A percentile compares a stretch with the other conserved stretches of the same genome.
These are phyloP conservation scores for Caenorhabditis sp. DNA, from an alignment of 2,888 invertebrate genomes.

Conservation along the genomic window DNA sequence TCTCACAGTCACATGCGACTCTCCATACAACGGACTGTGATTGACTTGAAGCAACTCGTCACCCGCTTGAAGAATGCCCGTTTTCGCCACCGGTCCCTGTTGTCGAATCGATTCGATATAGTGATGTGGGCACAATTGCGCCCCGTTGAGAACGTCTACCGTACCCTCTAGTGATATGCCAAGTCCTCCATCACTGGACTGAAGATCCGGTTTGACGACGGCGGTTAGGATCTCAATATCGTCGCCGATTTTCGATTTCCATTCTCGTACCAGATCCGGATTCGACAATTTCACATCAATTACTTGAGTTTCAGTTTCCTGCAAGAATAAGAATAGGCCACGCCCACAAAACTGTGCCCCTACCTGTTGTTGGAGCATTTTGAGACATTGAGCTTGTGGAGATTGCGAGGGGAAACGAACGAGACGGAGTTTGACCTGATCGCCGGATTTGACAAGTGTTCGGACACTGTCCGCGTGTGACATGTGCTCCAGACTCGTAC, in stretches of 20 bases:
- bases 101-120: conserved; percentile 90
- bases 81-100: conserved; percentile 96
- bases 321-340: too few species aligned
- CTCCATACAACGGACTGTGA: conserved; percentile 85
- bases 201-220: conserved; percentile 61
- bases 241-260: conserved; percentile 48
- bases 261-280: conserved; percentile 53
- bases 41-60: conserved; percentile 93
- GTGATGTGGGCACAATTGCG: conserved; percentile 96
- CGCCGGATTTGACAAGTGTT: conserved; percentile 90
- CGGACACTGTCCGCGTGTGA: conserved; percentile 97
- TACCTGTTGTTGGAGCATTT: conserved; percentile 69
- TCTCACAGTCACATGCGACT: conserved; percentile 93
- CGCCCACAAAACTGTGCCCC: too few species aligned
- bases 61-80: conserved; percentile 86
- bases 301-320: conserved; percentile 67
- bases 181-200: conserved; percentile 77
- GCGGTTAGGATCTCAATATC: conserved; percentile 56
- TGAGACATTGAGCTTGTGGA: conserved; percentile 67
- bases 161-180: conserved; percentile 94
- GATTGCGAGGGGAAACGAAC: conserved; percentile 75
- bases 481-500: conserved; percentile 89
- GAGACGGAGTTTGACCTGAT: conserved; percentile 85
- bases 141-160: conserved; percentile 92
- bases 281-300: conserved; percentile 66